A percentile compares a stretch with the other conserved stretches of the same genome.
Conservation (phyloP, 2,113 vertebrate species). For the Apteryx owenii region DNA sequence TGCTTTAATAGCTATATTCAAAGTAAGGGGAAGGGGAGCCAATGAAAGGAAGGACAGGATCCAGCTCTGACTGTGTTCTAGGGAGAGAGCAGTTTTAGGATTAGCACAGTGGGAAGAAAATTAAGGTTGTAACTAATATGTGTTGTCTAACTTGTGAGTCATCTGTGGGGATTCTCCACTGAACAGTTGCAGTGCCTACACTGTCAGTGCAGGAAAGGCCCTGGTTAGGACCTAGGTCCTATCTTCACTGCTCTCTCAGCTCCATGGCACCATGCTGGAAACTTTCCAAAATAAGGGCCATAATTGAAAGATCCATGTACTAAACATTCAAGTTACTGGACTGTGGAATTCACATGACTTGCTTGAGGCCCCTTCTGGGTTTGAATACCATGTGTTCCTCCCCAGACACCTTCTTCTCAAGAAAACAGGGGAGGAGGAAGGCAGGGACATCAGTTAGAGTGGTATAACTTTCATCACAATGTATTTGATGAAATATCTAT, state of each 20-base stretch:
- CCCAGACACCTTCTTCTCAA: neutral
- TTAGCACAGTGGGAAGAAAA: neutral
- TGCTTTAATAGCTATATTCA: neutral
- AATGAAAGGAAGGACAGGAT: neutral
- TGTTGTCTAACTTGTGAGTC: neutral
- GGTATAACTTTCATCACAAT: neutral
- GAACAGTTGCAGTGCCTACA: neutral
- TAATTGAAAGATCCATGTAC: neutral
- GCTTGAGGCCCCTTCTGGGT: neutral
- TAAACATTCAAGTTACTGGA: neutral
- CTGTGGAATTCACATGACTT: neutral
- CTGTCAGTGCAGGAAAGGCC: rapidly evolving
- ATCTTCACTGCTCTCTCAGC: neutral
- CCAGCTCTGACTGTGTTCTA: neutral
- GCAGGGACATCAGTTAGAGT: neutral
- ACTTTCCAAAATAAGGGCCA: neutral
- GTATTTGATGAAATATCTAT: neutral
- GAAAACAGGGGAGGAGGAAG: neutral
- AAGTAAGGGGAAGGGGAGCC: neutral
- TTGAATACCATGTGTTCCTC: neutral
- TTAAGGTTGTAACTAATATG: rapidly evolving
- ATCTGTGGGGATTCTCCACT: neutral
- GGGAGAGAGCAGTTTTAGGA: neutral
- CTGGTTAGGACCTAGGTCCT: rapidly evolving
- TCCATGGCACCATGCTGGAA: neutral